Base-by-base conservation (phyloP, 2,888 invertebrate species). In the Apamea epomidion region DNA sequence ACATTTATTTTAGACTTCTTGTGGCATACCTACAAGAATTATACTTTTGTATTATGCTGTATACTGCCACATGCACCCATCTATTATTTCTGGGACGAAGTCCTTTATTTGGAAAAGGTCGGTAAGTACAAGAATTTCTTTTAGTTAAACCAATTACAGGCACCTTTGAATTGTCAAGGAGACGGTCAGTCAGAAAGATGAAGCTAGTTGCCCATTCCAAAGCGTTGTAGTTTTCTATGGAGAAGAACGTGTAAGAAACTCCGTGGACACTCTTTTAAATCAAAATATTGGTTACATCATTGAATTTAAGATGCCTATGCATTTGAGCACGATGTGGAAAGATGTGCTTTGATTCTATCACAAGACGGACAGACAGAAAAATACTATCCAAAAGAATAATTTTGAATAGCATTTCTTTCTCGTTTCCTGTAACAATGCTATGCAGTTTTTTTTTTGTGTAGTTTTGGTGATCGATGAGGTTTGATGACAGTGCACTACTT, bases 31-130 rank as follows among this genome's bases (percentile, higher is more conserved):
- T 32, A 60, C 16, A 70, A 37, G 7, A 16, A 69, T 21, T 12
- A 48, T 37, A 14, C 51, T 0, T 21, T 42, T 45, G 0, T 54
- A 6, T 25, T 83, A 2, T 79, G 78, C 60, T 81, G 80, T 29
- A 4, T 87, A 16, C 7, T 88, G 25, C 87, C 87, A 25, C 89
- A 88, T 45, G 77, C 76, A 2, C 87, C 87, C 0, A 74, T 88
- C 0, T 87, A 82, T 42, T 51, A 81, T 16, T 88, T 88, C 29
- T 88, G 87, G 87, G 82, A 89, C 0, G 80, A 78, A 68, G 80
- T 88, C 0, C 25, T 78, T 25, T 29, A 81, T 58, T 78, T 89
- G 71, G 87, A 88, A 74, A 29, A 10, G 7, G 0, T 73, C 16
- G 87, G 87, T 88, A 48, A 68, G 87, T 88, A 37, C 4, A n/a